Percentiles rank a stretch among this genome's conserved stretches.
Conservation (phyloP, 2,113 vertebrate genomes). For the Phylloscopus whistleri region DNA sequence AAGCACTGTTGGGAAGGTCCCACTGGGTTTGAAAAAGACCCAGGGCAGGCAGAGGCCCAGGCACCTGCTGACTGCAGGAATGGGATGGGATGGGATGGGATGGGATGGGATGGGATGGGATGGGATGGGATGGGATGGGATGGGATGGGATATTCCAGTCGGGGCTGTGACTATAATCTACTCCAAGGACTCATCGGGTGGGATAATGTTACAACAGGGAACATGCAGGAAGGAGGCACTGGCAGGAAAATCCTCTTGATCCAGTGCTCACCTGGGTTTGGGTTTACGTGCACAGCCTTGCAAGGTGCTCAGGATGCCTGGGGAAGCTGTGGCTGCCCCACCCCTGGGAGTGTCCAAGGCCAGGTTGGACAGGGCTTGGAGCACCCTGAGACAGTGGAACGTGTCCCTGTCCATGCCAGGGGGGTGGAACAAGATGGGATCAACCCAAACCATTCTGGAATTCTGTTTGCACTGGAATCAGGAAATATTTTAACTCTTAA, state of each 20-base stretch:
- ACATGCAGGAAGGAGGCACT: background rate
- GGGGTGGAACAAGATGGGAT: accelerated
- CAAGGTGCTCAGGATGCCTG: background rate
- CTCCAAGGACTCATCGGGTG: background rate
- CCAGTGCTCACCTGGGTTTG: background rate
- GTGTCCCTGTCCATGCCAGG: background rate
- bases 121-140: background rate
- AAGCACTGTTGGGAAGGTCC: background rate
- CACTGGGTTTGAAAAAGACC: background rate
- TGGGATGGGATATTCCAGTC: background rate
- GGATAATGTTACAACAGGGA: accelerated
- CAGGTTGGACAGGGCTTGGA: accelerated
- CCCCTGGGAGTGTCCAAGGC: background rate
- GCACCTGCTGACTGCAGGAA: background rate
- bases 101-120: background rate
- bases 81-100: background rate
- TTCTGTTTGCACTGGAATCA: background rate
- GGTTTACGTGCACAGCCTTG: accelerated
- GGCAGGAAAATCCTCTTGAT: background rate
- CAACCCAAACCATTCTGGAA: background rate
- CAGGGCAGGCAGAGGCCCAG: background rate
- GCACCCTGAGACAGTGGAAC: accelerated
- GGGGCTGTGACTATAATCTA: background rate
- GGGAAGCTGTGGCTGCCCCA: background rate
- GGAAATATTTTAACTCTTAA: background rate